These are phyloP conservation scores for Maconellicoccus hirsutus DNA, from an alignment of 1,140 invertebrate genomes.

Conservation along the genomic window DNA sequence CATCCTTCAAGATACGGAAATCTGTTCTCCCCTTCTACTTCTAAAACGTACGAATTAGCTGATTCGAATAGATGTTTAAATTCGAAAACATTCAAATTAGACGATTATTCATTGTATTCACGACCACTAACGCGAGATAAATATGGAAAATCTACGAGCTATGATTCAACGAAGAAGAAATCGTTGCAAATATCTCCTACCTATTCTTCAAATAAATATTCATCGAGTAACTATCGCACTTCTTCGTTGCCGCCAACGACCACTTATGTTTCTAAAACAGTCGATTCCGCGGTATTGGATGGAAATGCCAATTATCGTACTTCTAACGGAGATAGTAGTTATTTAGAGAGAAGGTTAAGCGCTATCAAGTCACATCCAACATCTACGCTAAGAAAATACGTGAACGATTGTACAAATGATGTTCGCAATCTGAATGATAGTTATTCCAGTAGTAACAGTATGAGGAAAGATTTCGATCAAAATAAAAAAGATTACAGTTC, in stretches of 20 bases:
- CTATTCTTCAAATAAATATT: neutral
- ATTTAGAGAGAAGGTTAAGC: neutral
- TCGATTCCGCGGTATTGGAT: neutral
- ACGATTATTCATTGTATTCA: slow-evolving; percentile 3
- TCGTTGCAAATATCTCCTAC: slow-evolving; percentile 6
- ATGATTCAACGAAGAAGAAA: neutral
- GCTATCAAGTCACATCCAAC: neutral
- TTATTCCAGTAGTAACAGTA: neutral
- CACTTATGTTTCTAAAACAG: neutral
- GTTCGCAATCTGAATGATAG: neutral
- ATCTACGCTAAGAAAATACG: neutral
- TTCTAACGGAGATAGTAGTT: neutral
- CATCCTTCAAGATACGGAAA: neutral
- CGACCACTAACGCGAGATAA: neutral
- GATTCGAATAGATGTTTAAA: neutral
- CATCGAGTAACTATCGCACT: neutral
- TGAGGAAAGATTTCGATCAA: neutral
- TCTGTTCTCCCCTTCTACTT: neutral
- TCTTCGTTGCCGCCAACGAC: neutral
- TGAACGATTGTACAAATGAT: neutral
- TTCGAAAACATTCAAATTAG: neutral
- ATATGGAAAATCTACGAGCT: neutral
- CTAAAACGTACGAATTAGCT: neutral
- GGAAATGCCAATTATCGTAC: neutral
- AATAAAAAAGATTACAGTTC: neutral